A percentile compares a stretch with the other conserved stretches of the same genome.
Conservation (phyloP, 2,888 invertebrate species). For the Caenorhabditis doughertyi region DNA sequence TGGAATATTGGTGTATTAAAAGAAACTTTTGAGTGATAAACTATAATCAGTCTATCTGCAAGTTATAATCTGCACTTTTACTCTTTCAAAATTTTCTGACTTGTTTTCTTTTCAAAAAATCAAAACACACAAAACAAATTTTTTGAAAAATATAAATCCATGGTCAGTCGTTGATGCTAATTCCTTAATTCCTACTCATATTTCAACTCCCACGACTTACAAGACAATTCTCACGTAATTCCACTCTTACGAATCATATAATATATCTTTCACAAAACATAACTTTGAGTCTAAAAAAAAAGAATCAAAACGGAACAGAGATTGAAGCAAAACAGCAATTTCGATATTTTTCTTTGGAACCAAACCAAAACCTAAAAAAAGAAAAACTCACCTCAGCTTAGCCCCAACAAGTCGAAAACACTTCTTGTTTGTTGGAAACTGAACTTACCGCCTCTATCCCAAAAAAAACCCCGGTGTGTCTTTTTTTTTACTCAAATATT, state of each 20-base stretch:
- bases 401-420: slow-evolving; percentile 28
- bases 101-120: no score
- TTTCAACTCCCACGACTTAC: slow-evolving; percentile 15
- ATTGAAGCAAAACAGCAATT: slow-evolving; percentile 14
- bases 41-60: background rate
- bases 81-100: no score
- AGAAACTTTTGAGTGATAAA: background rate
- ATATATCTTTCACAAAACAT: no score
- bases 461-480: slow-evolving; percentile 29
- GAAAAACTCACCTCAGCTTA: slow-evolving; percentile 29
- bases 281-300: no score
- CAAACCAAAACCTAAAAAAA: no score
- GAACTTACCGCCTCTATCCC: slow-evolving; percentile 45
- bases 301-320: background rate
- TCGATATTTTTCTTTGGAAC: slow-evolving; percentile 24
- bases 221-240: slow-evolving; percentile 23
- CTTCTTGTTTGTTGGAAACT: slow-evolving; percentile 54
- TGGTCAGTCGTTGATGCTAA: background rate
- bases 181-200: slow-evolving; percentile 25
- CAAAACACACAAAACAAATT: background rate
- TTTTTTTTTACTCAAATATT: slow-evolving; percentile 62
- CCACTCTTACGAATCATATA: no score
- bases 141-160: background rate
- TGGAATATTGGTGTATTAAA: background rate
- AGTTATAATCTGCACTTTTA: no score